Evolutionary conservation across 92 coral and sea anemone species (phyloP).

Genomic region (Porites divaricata): DNA sequence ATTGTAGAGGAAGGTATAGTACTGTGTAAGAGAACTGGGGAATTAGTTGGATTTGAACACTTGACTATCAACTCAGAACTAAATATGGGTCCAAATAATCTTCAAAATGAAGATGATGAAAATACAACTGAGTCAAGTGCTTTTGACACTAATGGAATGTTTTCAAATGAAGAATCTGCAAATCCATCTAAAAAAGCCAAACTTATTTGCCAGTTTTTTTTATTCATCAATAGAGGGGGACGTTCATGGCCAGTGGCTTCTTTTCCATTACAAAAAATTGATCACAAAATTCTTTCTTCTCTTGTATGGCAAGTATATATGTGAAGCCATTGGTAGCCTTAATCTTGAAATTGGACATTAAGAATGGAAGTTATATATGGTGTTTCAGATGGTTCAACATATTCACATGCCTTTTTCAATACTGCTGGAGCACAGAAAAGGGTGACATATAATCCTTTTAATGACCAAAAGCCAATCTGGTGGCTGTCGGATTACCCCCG

Average conservation of each 20-base stretch:
- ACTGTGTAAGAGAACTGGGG: constrained; percentile 53
- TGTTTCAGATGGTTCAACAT: constrained; percentile 60
- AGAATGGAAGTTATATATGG: constrained; percentile 23
- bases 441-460: constrained; percentile 40
- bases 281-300: constrained; percentile 4
- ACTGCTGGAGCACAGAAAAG: constrained; percentile 44
- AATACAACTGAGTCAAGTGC: background rate
- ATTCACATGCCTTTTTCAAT: constrained; percentile 50
- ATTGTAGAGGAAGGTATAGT: constrained; percentile 53
- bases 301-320: constrained; percentile 35
- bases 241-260: constrained; percentile 24
- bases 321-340: constrained; percentile 17
- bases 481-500: constrained; percentile 44
- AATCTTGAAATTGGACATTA: background rate
- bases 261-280: constrained; percentile 12
- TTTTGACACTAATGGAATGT: background rate
- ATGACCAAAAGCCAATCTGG: constrained; percentile 27
- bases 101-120: background rate
- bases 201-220: constrained; percentile 13
- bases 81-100: background rate
- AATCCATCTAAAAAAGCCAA: constrained; percentile 3
- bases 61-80: constrained; percentile 4
- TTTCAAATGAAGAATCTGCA: background rate
- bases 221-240: constrained; percentile 16
- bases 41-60: constrained; percentile 67